Base-by-base conservation (phyloP, 2,113 vertebrate species). In the Entomyzon cyanotis region DNA sequence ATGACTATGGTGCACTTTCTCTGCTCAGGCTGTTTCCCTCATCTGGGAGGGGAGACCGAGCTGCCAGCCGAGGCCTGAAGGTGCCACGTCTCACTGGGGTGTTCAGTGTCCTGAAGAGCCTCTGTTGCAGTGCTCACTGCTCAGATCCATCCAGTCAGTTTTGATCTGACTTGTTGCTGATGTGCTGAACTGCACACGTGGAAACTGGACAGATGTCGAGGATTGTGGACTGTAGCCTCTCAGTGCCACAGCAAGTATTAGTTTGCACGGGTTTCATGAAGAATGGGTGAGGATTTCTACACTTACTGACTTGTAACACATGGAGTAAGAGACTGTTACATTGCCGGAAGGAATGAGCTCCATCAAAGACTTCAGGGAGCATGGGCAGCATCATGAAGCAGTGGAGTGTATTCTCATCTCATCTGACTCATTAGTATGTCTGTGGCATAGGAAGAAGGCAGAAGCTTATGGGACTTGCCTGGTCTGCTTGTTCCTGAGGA, bases 11-110 rank as follows among this genome's bases (percentile, higher is more conserved):
- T 82, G 94, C 91, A 78, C 93, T 92, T 94, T 93, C 41, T 84
- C 94, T 97, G 96, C 96, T 97, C 93, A 82, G 93, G 95, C 95
- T 87, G 78, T 90, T 96, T 95, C 93, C 94, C 95, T 96, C 95
- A 55, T 89, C 84, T 47, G 5, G 44, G 33, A 81, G 88, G 67
- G 78, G 75, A 69, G 39, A 53, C 50, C 15, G 47, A 93, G 73
- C 64, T 33, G 62, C 97, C 83, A 89, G 2, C 75, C 7, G 8
- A 89, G 80, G 87, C 93, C 92, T 62, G 84, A 60, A 71, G 50
- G 87, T 87, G 37, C 28, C 46, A 7, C 7, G 0, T 62, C 84
- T 47, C 74, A 82, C 87, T 12, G 17, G 53, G 56, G 22, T 59
- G 73, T 89, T 78, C 89, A 84, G 83, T 68, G 86, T 74, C 59